A percentile compares a stretch with the other conserved stretches of the same genome.
phyloP scores from a whole-genome alignment of 2,888 invertebrate species.

The Latrodectus elegans region DNA sequence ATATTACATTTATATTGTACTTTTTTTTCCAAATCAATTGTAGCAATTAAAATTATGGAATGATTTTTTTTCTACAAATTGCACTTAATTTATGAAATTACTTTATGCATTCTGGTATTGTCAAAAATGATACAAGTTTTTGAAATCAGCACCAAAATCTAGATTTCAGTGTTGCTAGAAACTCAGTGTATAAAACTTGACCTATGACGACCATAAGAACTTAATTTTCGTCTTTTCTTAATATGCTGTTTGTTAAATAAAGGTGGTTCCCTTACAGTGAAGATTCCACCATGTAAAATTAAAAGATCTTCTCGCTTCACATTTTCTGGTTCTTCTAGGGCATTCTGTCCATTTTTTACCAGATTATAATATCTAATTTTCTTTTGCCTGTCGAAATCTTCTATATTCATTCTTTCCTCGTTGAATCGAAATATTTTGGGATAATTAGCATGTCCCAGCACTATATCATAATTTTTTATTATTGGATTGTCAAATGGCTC shows the following conservation, averaged over 20 bases:
- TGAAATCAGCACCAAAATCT: too few species aligned
- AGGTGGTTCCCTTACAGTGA: slow-evolving; percentile 65
- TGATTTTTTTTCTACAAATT: too few species aligned
- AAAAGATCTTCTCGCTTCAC: slow-evolving; percentile 66
- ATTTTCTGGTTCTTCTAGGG: slow-evolving; percentile 64
- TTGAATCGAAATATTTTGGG: slow-evolving; percentile 70
- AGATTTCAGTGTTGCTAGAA: too few species aligned
- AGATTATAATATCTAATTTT: slow-evolving; percentile 51
- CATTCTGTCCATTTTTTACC: slow-evolving; percentile 34
- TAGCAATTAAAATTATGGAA: too few species aligned
- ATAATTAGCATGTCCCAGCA: slow-evolving; percentile 52
- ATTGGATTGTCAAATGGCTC: slow-evolving; percentile 41
- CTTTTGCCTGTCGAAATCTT: slow-evolving; percentile 69
- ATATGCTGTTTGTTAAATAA: slow-evolving; percentile 49
- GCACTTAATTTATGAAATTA: too few species aligned
- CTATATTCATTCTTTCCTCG: slow-evolving; percentile 69
- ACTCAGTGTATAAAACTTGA: background rate
- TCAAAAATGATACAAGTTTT: too few species aligned
- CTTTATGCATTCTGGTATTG: too few species aligned
- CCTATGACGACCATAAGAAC: slow-evolving; percentile 12
- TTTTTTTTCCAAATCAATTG: too few species aligned
- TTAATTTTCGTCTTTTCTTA: slow-evolving; percentile 26
- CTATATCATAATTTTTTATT: slow-evolving; percentile 48
- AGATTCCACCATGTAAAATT: slow-evolving; percentile 69
- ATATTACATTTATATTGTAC: too few species aligned